A percentile compares a stretch with the other conserved stretches of the same genome.
Evolutionary conservation across 1,140 invertebrate species (phyloP).

Genomic region (Microplitis mediator): DNA sequence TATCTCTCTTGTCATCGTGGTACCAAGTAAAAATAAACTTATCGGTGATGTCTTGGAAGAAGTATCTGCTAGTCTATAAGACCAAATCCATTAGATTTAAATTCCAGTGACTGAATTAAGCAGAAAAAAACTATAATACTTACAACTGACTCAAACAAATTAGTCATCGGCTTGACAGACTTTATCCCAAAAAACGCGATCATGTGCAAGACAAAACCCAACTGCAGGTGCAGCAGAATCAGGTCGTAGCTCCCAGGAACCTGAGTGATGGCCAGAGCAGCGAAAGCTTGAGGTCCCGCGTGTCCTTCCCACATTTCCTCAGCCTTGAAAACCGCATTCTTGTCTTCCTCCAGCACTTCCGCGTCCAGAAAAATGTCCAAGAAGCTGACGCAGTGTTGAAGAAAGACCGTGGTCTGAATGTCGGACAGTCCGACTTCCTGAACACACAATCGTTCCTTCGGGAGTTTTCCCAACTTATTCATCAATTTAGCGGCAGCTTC

Average conservation of each 20-base stretch:
- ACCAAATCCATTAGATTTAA: conserved; percentile 5
- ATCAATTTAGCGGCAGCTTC: conserved; percentile 78
- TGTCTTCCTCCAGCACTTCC: conserved; percentile 43
- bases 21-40: conserved; percentile 55
- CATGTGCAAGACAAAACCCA: conserved; percentile 77
- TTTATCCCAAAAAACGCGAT: conserved; percentile 80
- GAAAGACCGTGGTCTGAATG: conserved; percentile 70
- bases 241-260: conserved; percentile 76
- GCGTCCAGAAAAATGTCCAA: conserved; percentile 76
- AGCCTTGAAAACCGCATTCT: conserved; percentile 61
- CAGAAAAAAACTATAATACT: conserved; percentile 42
- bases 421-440: conserved; percentile 79
- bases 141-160: conserved; percentile 78
- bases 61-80: conserved; percentile 59
- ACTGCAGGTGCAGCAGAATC: conserved; percentile 78
- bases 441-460: conserved; percentile 80
- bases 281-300: conserved; percentile 68
- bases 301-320: conserved; percentile 73
- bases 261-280: conserved; percentile 78
- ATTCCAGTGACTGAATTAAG: conserved; percentile 32
- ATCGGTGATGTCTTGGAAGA: conserved; percentile 62
- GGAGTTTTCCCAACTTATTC: conserved; percentile 87
- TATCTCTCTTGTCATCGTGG: conserved; percentile 61
- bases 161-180: conserved; percentile 72
- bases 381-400: conserved; percentile 73